Conservation (phyloP, 2,797 vertebrate genomes). For the Neomorphus geoffroyi region DNA sequence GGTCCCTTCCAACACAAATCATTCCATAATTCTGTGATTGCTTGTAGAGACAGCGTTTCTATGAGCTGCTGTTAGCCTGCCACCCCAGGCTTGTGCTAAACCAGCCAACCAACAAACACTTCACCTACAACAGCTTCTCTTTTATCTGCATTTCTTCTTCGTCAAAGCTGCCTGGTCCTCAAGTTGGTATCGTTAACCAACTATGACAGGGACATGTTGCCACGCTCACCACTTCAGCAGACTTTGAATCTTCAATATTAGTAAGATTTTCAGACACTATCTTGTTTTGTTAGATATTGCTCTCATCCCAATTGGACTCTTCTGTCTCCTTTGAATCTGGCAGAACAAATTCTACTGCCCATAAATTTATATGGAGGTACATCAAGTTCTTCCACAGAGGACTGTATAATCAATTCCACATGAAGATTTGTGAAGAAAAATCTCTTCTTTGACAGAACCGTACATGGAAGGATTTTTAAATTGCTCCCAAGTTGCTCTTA, state of each 20-base stretch:
- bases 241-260: not conserved
- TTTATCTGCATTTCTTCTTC: not conserved
- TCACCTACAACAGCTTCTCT: not conserved
- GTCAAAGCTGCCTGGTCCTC: not conserved
- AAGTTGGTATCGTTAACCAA: not conserved
- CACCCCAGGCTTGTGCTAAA: not conserved
- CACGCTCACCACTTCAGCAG: not conserved
- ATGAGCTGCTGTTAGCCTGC: not conserved
- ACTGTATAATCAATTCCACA: not conserved
- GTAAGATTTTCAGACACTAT: not conserved
- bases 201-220: not conserved
- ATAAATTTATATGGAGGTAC: constrained; percentile 2
- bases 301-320: not conserved
- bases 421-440: not conserved
- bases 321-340: not conserved
- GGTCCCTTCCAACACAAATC: too few relatives aligned
- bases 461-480: not conserved
- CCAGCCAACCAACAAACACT: not conserved
- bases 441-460: not conserved
- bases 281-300: not conserved
- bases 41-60: accelerated
- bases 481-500: not conserved
- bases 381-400: not conserved
- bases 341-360: not conserved
- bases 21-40: too few relatives aligned